Evolutionary conservation across 2,113 vertebrate species (phyloP).

Genomic region (Etia nguti): DNA sequence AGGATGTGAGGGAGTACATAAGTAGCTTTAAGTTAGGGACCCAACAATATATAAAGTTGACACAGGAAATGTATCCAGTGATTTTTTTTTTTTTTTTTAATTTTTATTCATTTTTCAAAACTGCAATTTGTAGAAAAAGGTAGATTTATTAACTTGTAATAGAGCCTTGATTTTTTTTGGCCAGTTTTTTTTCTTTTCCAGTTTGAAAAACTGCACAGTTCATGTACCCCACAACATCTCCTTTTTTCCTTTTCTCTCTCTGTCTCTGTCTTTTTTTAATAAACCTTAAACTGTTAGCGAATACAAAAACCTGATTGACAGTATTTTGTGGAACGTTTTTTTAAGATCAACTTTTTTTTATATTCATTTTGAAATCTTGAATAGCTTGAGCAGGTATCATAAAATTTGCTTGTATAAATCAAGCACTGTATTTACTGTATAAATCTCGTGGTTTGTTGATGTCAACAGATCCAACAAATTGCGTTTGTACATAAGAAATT

Average conservation of each 20-base stretch:
- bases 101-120: constrained; percentile 28
- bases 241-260: neutral
- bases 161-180: neutral
- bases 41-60: constrained; percentile 50
- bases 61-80: constrained; percentile 85
- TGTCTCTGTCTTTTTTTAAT: neutral
- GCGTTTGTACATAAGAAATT: constrained; percentile 74
- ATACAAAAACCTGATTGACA: neutral
- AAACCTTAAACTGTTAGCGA: neutral
- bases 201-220: neutral
- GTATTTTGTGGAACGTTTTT: neutral
- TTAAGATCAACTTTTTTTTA: neutral
- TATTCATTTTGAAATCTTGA: constrained; percentile 35
- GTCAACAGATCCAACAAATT: constrained; percentile 55
- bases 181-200: neutral
- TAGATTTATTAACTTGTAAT: constrained; percentile 11
- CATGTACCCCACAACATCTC: neutral
- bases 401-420: constrained; percentile 58
- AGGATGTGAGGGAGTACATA: neutral
- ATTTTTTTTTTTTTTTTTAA: constrained; percentile 13
- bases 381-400: constrained; percentile 41
- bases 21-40: neutral
- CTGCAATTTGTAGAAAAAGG: constrained; percentile 45
- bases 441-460: constrained; percentile 65
- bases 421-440: constrained; percentile 77